These are phyloP conservation scores for Neelides sp. DNA, from an alignment of 1,140 invertebrate genomes.

Conservation along the genomic window DNA sequence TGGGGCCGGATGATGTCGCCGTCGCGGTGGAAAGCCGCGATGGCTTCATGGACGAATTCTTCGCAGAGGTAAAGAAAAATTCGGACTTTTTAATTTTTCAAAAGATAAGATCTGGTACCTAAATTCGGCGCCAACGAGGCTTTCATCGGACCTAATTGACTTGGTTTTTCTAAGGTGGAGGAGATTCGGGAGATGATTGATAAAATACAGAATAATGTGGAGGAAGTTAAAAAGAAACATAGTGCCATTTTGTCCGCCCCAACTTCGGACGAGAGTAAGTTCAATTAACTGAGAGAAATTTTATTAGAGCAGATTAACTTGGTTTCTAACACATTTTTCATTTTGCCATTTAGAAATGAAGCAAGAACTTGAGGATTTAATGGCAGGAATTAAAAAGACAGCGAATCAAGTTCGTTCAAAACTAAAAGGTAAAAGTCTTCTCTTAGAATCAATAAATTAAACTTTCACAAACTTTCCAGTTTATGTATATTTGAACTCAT, in stretches of 20 bases:
- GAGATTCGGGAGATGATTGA: constrained; percentile 99
- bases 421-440: constrained; percentile 75
- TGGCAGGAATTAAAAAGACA: constrained; percentile 99
- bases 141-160: too few species aligned
- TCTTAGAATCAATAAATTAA: neutral
- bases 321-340: neutral
- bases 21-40: constrained; percentile 75
- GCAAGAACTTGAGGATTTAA: constrained; percentile 96
- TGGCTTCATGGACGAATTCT: constrained; percentile 95
- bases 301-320: neutral
- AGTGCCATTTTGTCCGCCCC: constrained; percentile 95
- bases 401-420: constrained; percentile 98
- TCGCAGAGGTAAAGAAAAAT: constrained; percentile 65
- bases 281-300: neutral
- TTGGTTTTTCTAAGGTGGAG: constrained; percentile 60
- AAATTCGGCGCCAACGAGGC: too few species aligned
- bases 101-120: too few species aligned
- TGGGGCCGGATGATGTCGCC: constrained; percentile 75
- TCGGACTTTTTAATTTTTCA: too few species aligned
- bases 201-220: constrained; percentile 95
- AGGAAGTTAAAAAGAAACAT: constrained; percentile 99
- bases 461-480: neutral
- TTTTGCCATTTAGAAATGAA: constrained; percentile 68
- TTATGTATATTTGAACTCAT: constrained; percentile 9
- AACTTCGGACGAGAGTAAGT: constrained; percentile 97